Conservation (phyloP, 2,797 vertebrate species). For the Carduelis carduelis region DNA sequence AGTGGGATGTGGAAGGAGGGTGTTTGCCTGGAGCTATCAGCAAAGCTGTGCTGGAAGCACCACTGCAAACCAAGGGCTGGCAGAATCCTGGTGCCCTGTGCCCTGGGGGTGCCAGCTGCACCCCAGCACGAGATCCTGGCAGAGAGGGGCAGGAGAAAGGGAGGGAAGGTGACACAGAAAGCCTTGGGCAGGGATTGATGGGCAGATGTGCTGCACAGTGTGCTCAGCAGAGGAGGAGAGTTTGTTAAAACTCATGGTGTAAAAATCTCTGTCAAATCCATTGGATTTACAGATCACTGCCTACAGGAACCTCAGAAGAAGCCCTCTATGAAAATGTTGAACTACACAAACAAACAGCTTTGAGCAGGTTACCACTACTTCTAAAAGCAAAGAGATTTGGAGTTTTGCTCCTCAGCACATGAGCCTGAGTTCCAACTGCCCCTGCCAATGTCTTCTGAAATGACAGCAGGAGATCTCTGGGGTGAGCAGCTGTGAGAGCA, state of each 20-base stretch:
- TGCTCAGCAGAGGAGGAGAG: neutral
- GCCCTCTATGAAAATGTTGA: rapidly evolving
- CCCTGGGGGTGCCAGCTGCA: neutral
- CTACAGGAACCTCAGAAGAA: neutral
- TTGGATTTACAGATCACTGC: neutral
- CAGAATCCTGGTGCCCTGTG: neutral
- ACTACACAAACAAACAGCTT: neutral
- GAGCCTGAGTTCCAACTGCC: neutral
- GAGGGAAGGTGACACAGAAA: neutral
- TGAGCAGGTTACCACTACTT: neutral
- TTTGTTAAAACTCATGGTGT: neutral
- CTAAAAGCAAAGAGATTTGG: neutral
- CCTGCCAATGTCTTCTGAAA: neutral
- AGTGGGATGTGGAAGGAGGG: neutral
- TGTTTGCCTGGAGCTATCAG: neutral
- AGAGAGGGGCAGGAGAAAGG: neutral
- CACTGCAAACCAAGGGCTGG: neutral
- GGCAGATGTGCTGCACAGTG: neutral
- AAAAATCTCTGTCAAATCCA: neutral
- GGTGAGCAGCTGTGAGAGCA: neutral
- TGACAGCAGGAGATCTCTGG: neutral
- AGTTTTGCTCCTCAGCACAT: neutral
- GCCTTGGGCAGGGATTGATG: neutral
- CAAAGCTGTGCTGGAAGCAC: neutral
- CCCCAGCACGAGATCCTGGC: rapidly evolving